These are phyloP conservation scores for Drosophila fuyamai DNA, from an alignment of 1,140 invertebrate genomes.

Conservation along the genomic window DNA sequence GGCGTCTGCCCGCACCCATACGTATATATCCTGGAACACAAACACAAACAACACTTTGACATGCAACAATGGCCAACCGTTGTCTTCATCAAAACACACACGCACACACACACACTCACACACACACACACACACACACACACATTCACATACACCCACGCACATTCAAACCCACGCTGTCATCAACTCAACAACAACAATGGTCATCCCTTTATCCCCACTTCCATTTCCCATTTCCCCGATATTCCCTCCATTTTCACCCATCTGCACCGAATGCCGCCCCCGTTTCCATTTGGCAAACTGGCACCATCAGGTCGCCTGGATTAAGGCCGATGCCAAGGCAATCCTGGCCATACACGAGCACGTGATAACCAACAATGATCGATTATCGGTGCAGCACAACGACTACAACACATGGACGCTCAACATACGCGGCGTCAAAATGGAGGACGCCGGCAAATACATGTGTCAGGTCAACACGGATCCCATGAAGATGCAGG, in stretches of 20 bases:
- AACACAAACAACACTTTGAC: slow-evolving; percentile 49
- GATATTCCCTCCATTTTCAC: neutral
- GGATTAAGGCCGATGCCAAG: slow-evolving; percentile 97
- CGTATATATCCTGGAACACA: slow-evolving; percentile 21
- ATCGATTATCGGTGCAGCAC: slow-evolving; percentile 93
- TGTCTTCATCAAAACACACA: slow-evolving; percentile 36
- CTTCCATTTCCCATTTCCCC: slow-evolving; percentile 11
- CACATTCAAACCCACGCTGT: slow-evolving; percentile 46
- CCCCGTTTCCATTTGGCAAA: slow-evolving; percentile 21
- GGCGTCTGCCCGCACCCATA: slow-evolving; percentile 22
- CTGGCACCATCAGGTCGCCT: slow-evolving; percentile 90
- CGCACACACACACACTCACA: slow-evolving; percentile 17
- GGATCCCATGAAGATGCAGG: slow-evolving; percentile 96
- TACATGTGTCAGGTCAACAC: slow-evolving; percentile 98
- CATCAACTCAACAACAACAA: slow-evolving; percentile 55
- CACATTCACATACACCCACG: slow-evolving; percentile 17
- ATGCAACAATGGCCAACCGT: slow-evolving; percentile 47
- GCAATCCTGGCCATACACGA: slow-evolving; percentile 96
- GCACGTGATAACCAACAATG: slow-evolving; percentile 96
- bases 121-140: slow-evolving; percentile 18
- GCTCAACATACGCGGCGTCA: slow-evolving; percentile 92
- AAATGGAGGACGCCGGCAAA: slow-evolving; percentile 92
- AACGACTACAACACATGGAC: slow-evolving; percentile 95
- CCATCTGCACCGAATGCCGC: neutral
- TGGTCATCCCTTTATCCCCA: slow-evolving; percentile 50